Evolutionary conservation across 2,888 invertebrate genomes (phyloP).

Genomic region (Sinodicranocentrus sp.): DNA sequence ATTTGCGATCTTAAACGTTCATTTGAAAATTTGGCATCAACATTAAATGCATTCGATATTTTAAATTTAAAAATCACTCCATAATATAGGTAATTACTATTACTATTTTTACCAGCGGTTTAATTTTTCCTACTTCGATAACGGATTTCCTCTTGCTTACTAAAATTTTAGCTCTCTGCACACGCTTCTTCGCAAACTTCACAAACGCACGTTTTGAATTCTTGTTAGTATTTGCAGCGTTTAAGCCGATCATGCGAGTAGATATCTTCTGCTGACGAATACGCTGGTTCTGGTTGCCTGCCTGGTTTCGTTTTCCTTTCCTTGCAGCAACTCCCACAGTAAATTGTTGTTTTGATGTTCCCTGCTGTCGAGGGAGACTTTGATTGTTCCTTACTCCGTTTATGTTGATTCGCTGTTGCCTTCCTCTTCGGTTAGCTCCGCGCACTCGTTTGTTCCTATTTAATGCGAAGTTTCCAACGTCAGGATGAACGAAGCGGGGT

Average conservation of each 20-base stretch:
- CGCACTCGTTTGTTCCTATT: too few relatives aligned
- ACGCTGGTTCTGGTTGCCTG: too few relatives aligned
- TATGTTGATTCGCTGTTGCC: too few relatives aligned
- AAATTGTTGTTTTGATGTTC: too few relatives aligned
- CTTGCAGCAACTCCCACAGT: background rate
- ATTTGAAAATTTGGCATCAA: conserved; percentile 5
- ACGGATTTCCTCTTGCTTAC: conserved; percentile 45
- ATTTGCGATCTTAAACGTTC: conserved; percentile 23
- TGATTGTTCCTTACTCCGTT: too few relatives aligned
- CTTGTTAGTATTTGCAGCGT: too few relatives aligned
- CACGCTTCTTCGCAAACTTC: conserved; percentile 69
- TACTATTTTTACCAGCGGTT: conserved; percentile 48
- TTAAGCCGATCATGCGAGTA: too few relatives aligned
- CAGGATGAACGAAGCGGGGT: too few relatives aligned
- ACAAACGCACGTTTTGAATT: conserved; percentile 51
- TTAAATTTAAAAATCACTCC: conserved; percentile 2
- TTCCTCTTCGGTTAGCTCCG: too few relatives aligned
- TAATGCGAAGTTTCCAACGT: too few relatives aligned
- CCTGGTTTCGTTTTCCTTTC: background rate
- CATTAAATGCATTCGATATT: background rate
- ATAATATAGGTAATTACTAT: background rate
- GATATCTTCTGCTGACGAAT: background rate
- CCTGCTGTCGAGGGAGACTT: too few relatives aligned
- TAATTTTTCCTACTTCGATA: conserved; percentile 13
- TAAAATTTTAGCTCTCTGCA: conserved; percentile 66